Conservation (phyloP, 2,888 invertebrate genomes). For the Pomacea canaliculata region DNA sequence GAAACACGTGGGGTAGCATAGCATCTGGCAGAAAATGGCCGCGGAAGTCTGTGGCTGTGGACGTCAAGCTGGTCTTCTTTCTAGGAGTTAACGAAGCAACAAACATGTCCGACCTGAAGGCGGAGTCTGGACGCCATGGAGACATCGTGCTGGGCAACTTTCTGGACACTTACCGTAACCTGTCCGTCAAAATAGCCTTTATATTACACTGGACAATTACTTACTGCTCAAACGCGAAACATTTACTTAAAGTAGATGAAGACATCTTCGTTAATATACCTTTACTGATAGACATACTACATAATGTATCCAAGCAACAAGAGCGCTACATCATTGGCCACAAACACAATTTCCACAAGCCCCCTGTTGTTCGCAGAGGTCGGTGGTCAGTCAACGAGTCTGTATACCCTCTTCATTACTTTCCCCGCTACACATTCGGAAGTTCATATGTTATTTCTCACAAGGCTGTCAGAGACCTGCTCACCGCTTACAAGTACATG, state of each 20-base stretch:
- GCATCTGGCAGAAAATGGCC: neutral
- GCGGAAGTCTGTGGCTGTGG: neutral
- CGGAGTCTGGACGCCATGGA: too few species aligned
- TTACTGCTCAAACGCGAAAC: too few species aligned
- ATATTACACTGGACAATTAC: too few species aligned
- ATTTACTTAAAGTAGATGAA: too few species aligned
- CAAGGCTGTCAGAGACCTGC: neutral
- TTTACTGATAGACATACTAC: too few species aligned
- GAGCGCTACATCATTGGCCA: neutral
- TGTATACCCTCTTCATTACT: neutral
- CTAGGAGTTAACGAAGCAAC: neutral
- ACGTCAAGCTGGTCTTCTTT: conserved; percentile 17
- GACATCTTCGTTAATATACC: too few species aligned
- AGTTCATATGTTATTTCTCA: neutral
- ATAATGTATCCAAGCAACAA: too few species aligned
- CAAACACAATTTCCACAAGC: neutral
- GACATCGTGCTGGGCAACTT: too few species aligned
- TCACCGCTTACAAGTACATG: neutral
- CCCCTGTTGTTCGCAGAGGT: neutral
- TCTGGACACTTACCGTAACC: too few species aligned
- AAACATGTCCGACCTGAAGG: too few species aligned
- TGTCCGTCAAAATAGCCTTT: too few species aligned
- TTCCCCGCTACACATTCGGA: neutral
- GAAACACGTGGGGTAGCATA: conserved; percentile 13
- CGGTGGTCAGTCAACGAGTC: neutral